phyloP scores from a whole-genome alignment of 2,797 vertebrate genomes.

The Myotis vivesi region DNA sequence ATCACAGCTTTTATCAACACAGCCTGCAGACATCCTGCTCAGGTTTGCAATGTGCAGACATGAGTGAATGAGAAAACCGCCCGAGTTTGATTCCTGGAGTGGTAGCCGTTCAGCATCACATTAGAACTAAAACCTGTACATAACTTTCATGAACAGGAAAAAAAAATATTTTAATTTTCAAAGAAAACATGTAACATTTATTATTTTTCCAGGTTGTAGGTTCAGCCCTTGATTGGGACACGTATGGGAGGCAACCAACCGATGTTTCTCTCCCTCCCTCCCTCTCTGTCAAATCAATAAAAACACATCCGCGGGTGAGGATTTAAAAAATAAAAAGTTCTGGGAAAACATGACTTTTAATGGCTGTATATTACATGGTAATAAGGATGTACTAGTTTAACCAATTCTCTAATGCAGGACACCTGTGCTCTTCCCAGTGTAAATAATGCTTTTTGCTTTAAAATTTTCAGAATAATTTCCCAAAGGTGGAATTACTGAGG shows the following conservation, averaged over 20 bases:
- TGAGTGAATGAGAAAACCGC: slow-evolving; percentile 64
- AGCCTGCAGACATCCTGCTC: slow-evolving; percentile 72
- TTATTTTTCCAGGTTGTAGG: neutral
- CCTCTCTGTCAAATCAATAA: too few relatives aligned
- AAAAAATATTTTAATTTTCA: neutral
- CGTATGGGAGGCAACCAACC: too few relatives aligned
- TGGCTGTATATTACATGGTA: neutral
- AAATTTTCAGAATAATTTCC: neutral
- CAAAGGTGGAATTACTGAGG: neutral
- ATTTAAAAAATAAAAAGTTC: neutral
- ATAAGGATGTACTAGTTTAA: neutral
- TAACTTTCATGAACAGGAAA: neutral
- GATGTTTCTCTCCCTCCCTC: too few relatives aligned
- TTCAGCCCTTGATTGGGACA: too few relatives aligned
- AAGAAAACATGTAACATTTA: neutral
- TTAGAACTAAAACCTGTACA: neutral
- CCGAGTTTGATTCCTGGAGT: slow-evolving; percentile 71
- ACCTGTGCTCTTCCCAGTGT: neutral
- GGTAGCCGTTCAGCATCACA: neutral
- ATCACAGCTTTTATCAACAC: slow-evolving; percentile 62
- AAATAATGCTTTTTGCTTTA: neutral
- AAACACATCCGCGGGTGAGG: too few relatives aligned
- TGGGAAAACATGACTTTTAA: neutral
- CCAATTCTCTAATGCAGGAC: neutral
- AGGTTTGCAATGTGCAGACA: slow-evolving; percentile 54